Evolutionary conservation across 1,140 invertebrate genomes (phyloP).

Genomic region (Antheraea pernyi): DNA sequence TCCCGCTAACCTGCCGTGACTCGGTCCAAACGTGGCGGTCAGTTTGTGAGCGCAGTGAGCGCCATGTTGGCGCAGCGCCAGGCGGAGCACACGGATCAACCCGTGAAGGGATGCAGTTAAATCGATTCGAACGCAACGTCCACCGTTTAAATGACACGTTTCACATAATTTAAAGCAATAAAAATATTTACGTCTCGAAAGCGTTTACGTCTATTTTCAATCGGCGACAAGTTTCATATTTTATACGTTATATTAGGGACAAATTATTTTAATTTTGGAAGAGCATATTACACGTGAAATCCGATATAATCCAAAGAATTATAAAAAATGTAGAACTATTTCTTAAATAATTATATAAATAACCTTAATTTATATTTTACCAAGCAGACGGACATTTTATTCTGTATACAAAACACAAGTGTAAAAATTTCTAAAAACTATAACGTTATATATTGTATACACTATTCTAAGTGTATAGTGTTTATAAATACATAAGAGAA

Average conservation of each 20-base stretch:
- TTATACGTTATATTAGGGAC: not conserved
- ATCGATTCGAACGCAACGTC: not conserved
- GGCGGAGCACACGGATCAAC: not conserved
- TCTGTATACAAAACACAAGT: too few species aligned
- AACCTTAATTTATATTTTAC: too few species aligned
- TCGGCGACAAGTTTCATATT: not conserved
- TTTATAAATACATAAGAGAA: too few species aligned
- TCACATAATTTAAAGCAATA: not conserved
- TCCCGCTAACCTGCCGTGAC: not conserved
- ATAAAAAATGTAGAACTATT: too few species aligned
- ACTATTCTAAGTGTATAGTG: too few species aligned
- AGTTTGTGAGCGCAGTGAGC: not conserved
- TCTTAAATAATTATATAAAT: too few species aligned
- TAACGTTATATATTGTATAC: too few species aligned
- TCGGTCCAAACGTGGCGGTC: not conserved
- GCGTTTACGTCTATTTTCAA: not conserved
- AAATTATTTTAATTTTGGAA: not conserved
- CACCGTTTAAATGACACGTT: not conserved
- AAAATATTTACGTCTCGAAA: not conserved
- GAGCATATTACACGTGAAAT: too few species aligned
- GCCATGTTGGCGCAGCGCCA: conserved; percentile 7
- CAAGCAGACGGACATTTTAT: too few species aligned
- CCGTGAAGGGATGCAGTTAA: not conserved
- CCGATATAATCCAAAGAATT: too few species aligned
- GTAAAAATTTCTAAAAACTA: too few species aligned